phyloP scores from a whole-genome alignment of 2,113 vertebrate species.

The Hemicordylus capensis region DNA sequence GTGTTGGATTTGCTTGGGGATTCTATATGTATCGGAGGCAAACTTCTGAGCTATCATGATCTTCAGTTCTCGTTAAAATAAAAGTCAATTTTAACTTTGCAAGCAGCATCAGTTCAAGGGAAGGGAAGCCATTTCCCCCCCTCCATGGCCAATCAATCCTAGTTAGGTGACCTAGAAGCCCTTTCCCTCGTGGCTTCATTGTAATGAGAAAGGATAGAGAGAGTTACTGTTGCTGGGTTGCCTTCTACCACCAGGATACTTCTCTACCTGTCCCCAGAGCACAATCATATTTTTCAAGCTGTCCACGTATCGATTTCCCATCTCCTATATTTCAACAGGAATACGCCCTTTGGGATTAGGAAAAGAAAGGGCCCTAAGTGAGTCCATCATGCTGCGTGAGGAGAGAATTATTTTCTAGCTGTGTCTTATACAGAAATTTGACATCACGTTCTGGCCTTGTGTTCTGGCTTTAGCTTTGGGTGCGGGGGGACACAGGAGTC shows the following conservation, averaged over 20 bases:
- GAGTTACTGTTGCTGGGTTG: background rate
- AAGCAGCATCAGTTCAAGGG: background rate
- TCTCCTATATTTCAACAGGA: slow-evolving; percentile 3
- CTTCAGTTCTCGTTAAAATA: background rate
- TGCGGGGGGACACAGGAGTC: background rate
- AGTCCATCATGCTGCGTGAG: background rate
- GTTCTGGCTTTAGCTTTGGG: background rate
- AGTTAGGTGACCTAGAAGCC: background rate
- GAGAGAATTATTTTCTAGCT: background rate
- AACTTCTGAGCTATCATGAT: background rate
- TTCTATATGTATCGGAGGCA: background rate
- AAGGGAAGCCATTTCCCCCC: background rate
- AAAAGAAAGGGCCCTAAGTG: slow-evolving; percentile 1
- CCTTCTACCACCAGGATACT: background rate
- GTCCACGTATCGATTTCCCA: slow-evolving; percentile 25
- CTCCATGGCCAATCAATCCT: background rate
- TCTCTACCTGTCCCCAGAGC: background rate
- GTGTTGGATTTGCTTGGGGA: too few species aligned
- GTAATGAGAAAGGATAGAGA: slow-evolving; percentile 21
- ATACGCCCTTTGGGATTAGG: background rate
- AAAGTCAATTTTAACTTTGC: background rate
- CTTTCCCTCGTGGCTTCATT: background rate
- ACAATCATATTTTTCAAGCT: slow-evolving; percentile 29
- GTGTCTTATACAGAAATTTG: slow-evolving; percentile 18
- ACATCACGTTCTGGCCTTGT: background rate